These are phyloP conservation scores for Eumeta japonica DNA, from an alignment of 1,140 invertebrate species.

Conservation along the genomic window DNA sequence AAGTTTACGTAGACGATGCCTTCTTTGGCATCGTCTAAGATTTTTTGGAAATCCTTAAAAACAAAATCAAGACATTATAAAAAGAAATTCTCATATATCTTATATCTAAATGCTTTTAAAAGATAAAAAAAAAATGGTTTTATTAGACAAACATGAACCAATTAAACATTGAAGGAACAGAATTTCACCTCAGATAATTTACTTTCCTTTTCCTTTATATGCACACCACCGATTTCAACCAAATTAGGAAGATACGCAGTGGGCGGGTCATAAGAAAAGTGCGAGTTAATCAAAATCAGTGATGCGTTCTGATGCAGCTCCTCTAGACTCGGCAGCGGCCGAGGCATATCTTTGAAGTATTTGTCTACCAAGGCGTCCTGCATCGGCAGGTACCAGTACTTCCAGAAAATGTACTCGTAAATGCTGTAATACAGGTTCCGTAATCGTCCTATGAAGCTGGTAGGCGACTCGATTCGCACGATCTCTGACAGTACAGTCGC, in stretches of 20 bases:
- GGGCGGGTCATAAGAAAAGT: constrained; percentile 45
- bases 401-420: constrained; percentile 39
- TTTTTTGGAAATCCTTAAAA: constrained; percentile 56
- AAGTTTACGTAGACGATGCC: constrained; percentile 65
- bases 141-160: too few relatives aligned
- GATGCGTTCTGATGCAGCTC: constrained; percentile 53
- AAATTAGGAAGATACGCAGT: constrained; percentile 55
- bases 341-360: constrained; percentile 28
- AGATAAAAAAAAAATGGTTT: too few relatives aligned
- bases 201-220: constrained; percentile 40
- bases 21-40: constrained; percentile 59
- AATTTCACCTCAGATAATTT: constrained; percentile 34
- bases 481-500: constrained; percentile 51
- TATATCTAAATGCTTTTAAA: too few relatives aligned
- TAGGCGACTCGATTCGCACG: constrained; percentile 35
- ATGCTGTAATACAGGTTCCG: constrained; percentile 36
- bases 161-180: too few relatives aligned
- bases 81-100: too few relatives aligned
- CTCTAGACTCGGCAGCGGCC: constrained; percentile 46
- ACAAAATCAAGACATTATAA: too few relatives aligned
- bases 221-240: constrained; percentile 61
- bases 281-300: constrained; percentile 50
- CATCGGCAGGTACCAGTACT: constrained; percentile 29
- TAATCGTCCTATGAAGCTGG: constrained; percentile 36
- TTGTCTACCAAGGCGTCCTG: constrained; percentile 40